Conservation (phyloP, 2,888 invertebrate genomes). For the Molanna angustata region DNA sequence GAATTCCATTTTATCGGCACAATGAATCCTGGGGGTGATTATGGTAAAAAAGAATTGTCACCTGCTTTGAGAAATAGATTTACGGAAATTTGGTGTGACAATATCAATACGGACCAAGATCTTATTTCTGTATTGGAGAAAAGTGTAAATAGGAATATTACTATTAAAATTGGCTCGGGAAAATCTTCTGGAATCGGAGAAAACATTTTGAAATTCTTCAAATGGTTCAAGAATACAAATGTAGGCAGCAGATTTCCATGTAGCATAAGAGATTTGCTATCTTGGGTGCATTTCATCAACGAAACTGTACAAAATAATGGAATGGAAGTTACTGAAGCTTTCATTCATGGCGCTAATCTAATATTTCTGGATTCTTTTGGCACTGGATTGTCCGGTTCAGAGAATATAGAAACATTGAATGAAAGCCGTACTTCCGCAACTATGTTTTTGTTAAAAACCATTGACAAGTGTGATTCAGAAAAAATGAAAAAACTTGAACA, state of each 20-base stretch:
- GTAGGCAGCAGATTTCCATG: slow-evolving; percentile 76
- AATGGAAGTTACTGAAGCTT: slow-evolving; percentile 61
- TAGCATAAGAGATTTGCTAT: slow-evolving; percentile 87
- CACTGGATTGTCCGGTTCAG: slow-evolving; percentile 70
- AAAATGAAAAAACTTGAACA: slow-evolving; percentile 41
- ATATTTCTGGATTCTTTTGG: slow-evolving; percentile 92
- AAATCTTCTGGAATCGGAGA: slow-evolving; percentile 60
- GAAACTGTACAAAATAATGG: slow-evolving; percentile 47
- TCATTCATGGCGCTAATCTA: slow-evolving; percentile 86
- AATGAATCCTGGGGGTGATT: slow-evolving; percentile 99
- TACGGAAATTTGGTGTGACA: slow-evolving; percentile 98
- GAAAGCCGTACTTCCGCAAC: slow-evolving; percentile 54
- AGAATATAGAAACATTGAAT: slow-evolving; percentile 55
- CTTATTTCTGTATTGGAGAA: slow-evolving; percentile 77
- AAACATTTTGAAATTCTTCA: slow-evolving; percentile 75
- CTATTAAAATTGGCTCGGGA: slow-evolving; percentile 50
- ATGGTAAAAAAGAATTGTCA: slow-evolving; percentile 98
- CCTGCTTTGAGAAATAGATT: slow-evolving; percentile 96
- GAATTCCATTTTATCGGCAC: slow-evolving; percentile 93
- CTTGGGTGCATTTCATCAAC: slow-evolving; percentile 92
- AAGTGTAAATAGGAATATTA: slow-evolving; percentile 62
- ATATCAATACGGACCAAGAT: slow-evolving; percentile 69
- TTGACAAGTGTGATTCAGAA: slow-evolving; percentile 45
- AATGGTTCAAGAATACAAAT: slow-evolving; percentile 70
- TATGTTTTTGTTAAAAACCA: slow-evolving; percentile 56